Evolutionary conservation across 2,797 vertebrate genomes (phyloP).

Genomic region (Huso huso): DNA sequence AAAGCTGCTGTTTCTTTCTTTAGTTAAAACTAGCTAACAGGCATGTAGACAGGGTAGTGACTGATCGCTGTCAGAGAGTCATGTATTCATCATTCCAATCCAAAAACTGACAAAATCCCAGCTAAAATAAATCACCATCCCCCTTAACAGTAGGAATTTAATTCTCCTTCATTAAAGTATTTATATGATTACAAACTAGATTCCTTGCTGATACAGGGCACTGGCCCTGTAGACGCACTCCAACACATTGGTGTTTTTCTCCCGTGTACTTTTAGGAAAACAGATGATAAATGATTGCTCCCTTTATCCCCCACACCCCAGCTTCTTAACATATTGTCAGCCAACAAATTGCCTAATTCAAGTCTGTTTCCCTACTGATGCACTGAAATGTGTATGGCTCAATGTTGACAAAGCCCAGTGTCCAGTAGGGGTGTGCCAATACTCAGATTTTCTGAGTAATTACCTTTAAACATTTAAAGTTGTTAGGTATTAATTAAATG

Average conservation of each 20-base stretch:
- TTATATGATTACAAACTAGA: constrained; percentile 4
- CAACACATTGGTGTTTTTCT: neutral
- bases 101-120: neutral
- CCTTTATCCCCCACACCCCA: too few species aligned
- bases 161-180: constrained; percentile 6
- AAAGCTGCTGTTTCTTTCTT: neutral
- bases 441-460: too few species aligned
- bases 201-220: constrained; percentile 1
- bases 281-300: too few species aligned
- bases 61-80: neutral
- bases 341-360: too few species aligned
- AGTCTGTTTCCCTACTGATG: too few species aligned
- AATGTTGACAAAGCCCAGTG: too few species aligned
- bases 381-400: too few species aligned
- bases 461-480: too few species aligned
- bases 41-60: neutral
- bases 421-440: too few species aligned
- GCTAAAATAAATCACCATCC: constrained; percentile 4
- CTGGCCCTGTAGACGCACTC: neutral
- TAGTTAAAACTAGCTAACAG: neutral
- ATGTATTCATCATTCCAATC: neutral
- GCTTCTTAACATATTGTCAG: too few species aligned
- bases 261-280: neutral
- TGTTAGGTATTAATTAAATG: too few species aligned
- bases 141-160: constrained; percentile 1